A percentile compares a stretch with the other conserved stretches of the same genome.
phyloP scores from a whole-genome alignment of 2,888 invertebrate species.

The Tetragnatha montana region DNA sequence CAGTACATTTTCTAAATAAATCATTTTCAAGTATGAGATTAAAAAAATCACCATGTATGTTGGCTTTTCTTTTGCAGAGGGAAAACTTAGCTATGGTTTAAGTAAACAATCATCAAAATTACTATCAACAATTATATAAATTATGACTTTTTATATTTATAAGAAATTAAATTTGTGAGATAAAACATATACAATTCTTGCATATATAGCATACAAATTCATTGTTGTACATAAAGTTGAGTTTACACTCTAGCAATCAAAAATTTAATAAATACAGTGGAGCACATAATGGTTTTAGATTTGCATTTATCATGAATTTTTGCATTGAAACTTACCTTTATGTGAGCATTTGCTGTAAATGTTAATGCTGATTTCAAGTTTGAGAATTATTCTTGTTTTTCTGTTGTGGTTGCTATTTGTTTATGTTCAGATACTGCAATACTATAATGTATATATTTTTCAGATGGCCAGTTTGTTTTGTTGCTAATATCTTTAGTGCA shows the following conservation, averaged over 20 bases:
- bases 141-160: no score
- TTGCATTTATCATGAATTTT: neutral
- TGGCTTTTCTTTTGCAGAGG: no score
- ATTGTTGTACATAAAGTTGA: neutral
- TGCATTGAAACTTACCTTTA: neutral
- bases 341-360: neutral
- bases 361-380: neutral
- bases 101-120: no score
- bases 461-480: constrained; percentile 35
- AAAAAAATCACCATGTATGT: no score
- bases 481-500: constrained; percentile 53
- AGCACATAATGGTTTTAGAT: neutral
- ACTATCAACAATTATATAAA: no score
- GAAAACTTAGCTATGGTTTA: no score
- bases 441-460: constrained; percentile 48
- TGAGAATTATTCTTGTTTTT: neutral
- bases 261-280: neutral
- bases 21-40: no score
- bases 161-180: neutral
- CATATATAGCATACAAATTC: neutral
- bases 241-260: neutral
- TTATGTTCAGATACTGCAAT: constrained; percentile 7
- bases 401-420: neutral
- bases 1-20: no score
- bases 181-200: neutral